phyloP scores from a whole-genome alignment of 2,888 invertebrate genomes.

The Calameuta filiformis region DNA sequence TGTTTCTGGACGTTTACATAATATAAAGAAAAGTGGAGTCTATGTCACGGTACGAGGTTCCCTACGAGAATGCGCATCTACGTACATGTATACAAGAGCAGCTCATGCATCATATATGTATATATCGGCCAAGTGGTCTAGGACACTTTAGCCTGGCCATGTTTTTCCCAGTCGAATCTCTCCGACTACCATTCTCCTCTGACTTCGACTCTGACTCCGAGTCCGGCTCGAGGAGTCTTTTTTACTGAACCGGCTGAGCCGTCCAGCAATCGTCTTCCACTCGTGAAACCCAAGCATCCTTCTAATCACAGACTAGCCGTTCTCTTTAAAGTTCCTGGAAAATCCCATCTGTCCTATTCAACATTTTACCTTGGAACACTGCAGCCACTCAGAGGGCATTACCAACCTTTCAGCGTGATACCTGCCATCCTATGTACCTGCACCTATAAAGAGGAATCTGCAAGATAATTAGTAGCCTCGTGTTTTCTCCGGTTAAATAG shows the following conservation, averaged over 20 bases:
- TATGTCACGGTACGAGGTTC: neutral
- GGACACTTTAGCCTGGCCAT: constrained; percentile 30
- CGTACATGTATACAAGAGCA: neutral
- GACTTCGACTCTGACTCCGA: neutral
- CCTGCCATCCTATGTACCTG: neutral
- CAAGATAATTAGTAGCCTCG: neutral
- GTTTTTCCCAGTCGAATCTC: constrained; percentile 30
- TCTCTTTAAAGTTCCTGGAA: neutral
- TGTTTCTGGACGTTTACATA: neutral
- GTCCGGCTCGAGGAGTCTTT: neutral
- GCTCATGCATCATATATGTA: constrained; percentile 30
- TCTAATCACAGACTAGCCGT: neutral
- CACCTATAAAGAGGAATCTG: neutral
- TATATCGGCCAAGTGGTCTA: constrained; percentile 36
- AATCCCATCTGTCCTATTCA: neutral
- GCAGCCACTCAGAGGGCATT: neutral
- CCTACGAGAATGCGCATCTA: neutral
- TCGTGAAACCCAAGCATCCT: neutral
- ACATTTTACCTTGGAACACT: neutral
- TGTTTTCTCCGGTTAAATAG: neutral
- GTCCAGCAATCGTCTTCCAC: neutral
- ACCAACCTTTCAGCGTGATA: neutral
- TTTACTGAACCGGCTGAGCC: neutral
- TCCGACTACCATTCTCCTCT: constrained; percentile 23
- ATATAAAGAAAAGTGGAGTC: neutral